phyloP scores from a whole-genome alignment of 2,113 vertebrate species.

The Australoheros scitulus region DNA sequence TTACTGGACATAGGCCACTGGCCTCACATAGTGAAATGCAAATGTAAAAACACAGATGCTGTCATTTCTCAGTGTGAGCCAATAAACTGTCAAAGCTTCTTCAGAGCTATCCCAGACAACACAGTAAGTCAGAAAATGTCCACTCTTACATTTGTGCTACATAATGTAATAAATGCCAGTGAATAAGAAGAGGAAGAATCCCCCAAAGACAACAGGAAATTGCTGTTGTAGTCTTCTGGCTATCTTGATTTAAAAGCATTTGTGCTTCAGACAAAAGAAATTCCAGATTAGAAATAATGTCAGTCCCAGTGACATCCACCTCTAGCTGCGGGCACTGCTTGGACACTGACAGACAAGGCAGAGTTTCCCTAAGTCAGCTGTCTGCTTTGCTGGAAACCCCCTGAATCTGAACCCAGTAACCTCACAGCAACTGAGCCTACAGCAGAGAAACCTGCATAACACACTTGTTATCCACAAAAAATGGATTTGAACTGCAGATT shows the following conservation, averaged over 20 bases:
- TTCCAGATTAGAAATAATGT: constrained; percentile 60
- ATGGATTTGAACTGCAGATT: neutral
- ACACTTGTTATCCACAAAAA: neutral
- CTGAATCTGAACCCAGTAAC: constrained; percentile 61
- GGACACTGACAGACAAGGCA: constrained; percentile 28
- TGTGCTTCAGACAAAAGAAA: constrained; percentile 63
- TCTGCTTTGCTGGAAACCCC: constrained; percentile 36
- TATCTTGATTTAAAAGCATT: constrained; percentile 62
- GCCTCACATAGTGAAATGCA: neutral
- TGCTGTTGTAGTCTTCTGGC: constrained; percentile 51
- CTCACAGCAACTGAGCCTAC: constrained; percentile 21
- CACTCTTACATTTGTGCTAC: constrained; percentile 45
- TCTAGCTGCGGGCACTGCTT: constrained; percentile 23
- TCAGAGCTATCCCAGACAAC: constrained; percentile 37
- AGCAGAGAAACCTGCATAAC: neutral
- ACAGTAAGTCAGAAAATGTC: constrained; percentile 25
- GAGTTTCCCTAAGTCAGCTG: constrained; percentile 44
- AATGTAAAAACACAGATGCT: neutral
- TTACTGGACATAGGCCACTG: too few species aligned
- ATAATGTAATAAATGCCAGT: constrained; percentile 52
- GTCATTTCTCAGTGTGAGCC: neutral
- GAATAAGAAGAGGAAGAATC: constrained; percentile 37
- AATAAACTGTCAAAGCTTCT: constrained; percentile 17
- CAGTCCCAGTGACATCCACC: constrained; percentile 47
- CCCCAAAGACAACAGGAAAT: constrained; percentile 75